Conservation (phyloP, 2,113 vertebrate species). For the Ancistrus triradiatus region DNA sequence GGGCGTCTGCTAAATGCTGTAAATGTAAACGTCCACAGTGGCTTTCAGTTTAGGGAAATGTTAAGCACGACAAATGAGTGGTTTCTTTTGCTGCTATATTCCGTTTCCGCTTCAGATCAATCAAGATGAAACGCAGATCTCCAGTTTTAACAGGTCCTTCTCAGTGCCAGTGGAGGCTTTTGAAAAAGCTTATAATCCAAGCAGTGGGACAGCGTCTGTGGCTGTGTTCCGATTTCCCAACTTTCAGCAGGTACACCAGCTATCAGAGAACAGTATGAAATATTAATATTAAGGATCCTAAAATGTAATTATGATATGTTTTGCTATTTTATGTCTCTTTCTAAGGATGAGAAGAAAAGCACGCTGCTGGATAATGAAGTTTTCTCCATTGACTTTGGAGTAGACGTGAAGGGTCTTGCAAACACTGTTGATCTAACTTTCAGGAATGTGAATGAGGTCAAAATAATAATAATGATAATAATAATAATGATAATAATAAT, state of each 20-base stretch:
- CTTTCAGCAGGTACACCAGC: conserved; percentile 44
- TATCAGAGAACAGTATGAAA: too few relatives aligned
- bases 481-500: conserved; percentile 2
- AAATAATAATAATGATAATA: conserved; percentile 1
- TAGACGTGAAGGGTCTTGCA: neutral
- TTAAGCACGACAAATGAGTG: too few relatives aligned
- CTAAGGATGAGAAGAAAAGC: neutral
- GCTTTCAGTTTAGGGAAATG: too few relatives aligned
- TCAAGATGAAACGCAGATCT: fast-evolving
- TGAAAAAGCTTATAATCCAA: neutral
- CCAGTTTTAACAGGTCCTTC: neutral
- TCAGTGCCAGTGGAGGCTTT: conserved; percentile 54
- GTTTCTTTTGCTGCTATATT: too few relatives aligned
- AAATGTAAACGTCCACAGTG: too few relatives aligned
- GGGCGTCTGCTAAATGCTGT: too few relatives aligned
- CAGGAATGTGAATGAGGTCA: neutral
- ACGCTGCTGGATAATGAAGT: neutral
- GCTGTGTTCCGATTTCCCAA: conserved; percentile 48
- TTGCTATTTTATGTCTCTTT: too few relatives aligned
- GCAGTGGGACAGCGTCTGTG: neutral
- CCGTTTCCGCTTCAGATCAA: conserved; percentile 56
- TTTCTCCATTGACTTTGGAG: neutral
- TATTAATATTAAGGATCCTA: neutral
- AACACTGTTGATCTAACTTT: neutral
- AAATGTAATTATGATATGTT: neutral